Evolutionary conservation across 1,140 invertebrate species (phyloP).

Genomic region (Aphaenogaster rudis): DNA sequence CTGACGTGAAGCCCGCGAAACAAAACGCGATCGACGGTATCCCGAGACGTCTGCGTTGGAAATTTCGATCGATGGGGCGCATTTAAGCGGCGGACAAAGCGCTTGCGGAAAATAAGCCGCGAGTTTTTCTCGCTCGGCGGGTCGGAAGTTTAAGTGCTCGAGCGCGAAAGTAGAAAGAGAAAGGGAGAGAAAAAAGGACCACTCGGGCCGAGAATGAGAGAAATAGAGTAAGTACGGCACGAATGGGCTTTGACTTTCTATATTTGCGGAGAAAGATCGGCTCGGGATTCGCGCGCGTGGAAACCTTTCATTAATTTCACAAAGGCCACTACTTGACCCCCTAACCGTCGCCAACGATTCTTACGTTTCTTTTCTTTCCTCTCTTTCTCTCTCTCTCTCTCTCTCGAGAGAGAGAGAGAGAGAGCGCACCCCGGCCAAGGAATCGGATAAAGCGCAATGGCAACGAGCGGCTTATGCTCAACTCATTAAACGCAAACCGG

Average conservation of each 20-base stretch:
- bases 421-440: neutral
- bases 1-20: constrained; percentile 32
- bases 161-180: constrained; percentile 20
- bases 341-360: constrained; percentile 47
- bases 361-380: constrained; percentile 20
- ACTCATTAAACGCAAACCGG: constrained; percentile 46
- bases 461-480: constrained; percentile 52
- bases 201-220: neutral
- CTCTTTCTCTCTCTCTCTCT: neutral
- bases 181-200: constrained; percentile 8
- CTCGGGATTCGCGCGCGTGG: constrained; percentile 38
- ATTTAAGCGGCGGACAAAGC: constrained; percentile 58
- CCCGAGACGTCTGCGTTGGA: constrained; percentile 35
- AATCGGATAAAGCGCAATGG: constrained; percentile 56
- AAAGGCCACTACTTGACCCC: constrained; percentile 71
- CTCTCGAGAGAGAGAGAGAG: constrained; percentile 3
- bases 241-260: constrained; percentile 62
- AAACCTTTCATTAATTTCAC: constrained; percentile 76
- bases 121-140: constrained; percentile 56
- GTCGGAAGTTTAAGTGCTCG: constrained; percentile 55
- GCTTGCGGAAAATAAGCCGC: constrained; percentile 59
- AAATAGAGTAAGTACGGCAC: constrained; percentile 39
- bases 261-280: constrained; percentile 46
- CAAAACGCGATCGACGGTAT: constrained; percentile 48
- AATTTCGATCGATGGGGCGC: constrained; percentile 44